Conservation (phyloP, 2,888 invertebrate genomes). For the Elegia similella region DNA sequence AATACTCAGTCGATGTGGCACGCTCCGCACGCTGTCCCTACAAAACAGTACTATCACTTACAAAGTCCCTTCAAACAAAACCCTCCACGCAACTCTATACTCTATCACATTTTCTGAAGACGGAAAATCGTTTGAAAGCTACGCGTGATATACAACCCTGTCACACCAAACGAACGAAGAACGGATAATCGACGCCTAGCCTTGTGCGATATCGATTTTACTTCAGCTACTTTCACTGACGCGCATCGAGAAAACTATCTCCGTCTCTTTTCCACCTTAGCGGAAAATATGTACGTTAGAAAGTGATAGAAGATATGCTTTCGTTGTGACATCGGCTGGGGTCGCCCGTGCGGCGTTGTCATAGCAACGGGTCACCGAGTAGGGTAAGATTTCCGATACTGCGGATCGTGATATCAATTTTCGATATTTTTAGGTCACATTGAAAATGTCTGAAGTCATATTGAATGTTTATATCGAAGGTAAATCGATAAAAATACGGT, state of each 20-base stretch:
- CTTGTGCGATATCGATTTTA: slow-evolving; percentile 83
- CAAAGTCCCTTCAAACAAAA: slow-evolving; percentile 26
- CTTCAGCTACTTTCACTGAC: slow-evolving; percentile 55
- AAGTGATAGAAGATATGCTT: slow-evolving; percentile 34
- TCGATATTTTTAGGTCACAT: slow-evolving; percentile 66
- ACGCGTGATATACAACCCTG: slow-evolving; percentile 32
- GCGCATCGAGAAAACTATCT: slow-evolving; percentile 34
- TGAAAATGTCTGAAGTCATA: slow-evolving; percentile 47
- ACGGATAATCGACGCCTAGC: slow-evolving; percentile 81
- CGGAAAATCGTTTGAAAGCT: slow-evolving; percentile 11
- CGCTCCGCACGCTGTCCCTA: slow-evolving; percentile 43
- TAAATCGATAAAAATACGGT: slow-evolving; percentile 38
- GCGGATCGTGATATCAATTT: slow-evolving; percentile 57
- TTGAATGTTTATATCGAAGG: slow-evolving; percentile 48
- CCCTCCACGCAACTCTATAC: slow-evolving; percentile 21
- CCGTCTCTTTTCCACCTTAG: slow-evolving; percentile 39
- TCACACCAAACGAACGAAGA: slow-evolving; percentile 32
- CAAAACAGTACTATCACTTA: slow-evolving; percentile 19
- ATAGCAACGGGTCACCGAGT: slow-evolving; percentile 58
- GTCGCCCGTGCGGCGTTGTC: slow-evolving; percentile 58
- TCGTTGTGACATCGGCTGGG: slow-evolving; percentile 34
- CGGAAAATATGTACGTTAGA: slow-evolving; percentile 30
- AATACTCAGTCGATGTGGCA: slow-evolving; percentile 65
- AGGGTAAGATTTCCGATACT: slow-evolving; percentile 75
- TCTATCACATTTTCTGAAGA: slow-evolving; percentile 11